phyloP scores from a whole-genome alignment of 2,888 invertebrate species.

The Operophtera brumata region DNA sequence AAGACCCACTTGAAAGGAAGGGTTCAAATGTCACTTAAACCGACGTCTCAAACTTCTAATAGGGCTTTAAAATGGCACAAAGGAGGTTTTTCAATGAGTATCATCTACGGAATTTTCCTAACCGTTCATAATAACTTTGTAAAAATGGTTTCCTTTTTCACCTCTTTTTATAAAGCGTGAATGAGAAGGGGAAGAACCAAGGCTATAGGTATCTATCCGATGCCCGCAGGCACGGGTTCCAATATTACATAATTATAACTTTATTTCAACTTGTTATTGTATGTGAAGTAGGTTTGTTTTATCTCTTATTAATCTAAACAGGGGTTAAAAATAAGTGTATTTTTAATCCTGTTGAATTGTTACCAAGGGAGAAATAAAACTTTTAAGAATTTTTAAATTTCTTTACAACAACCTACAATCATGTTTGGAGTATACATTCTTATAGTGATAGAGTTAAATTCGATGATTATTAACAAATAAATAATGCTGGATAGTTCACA shows the following conservation, averaged over 20 bases:
- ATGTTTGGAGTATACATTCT: too few relatives aligned
- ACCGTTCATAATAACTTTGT: conserved; percentile 38
- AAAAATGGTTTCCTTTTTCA: conserved; percentile 38
- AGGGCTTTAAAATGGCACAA: conserved; percentile 40
- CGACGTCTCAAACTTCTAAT: conserved; percentile 31
- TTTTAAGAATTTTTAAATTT: background rate
- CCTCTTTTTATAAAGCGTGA: conserved; percentile 38
- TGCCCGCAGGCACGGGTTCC: conserved; percentile 31
- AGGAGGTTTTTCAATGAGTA: conserved; percentile 44
- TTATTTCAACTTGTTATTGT: conserved; percentile 26
- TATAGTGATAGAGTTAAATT: too few relatives aligned
- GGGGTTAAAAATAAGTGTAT: background rate
- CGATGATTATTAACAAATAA: too few relatives aligned
- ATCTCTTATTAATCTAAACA: conserved; percentile 2
- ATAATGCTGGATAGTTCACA: too few relatives aligned
- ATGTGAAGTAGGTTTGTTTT: conserved; percentile 18
- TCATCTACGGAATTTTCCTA: conserved; percentile 39
- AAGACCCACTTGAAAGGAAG: conserved; percentile 2
- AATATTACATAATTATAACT: conserved; percentile 39
- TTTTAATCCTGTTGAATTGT: conserved; percentile 1
- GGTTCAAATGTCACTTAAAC: conserved; percentile 23
- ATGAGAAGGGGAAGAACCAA: conserved; percentile 38
- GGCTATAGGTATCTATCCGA: conserved; percentile 40
- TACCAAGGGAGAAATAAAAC: conserved; percentile 1
- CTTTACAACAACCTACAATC: background rate